Conservation (phyloP, 2,888 invertebrate genomes). For the Allacma fusca region DNA sequence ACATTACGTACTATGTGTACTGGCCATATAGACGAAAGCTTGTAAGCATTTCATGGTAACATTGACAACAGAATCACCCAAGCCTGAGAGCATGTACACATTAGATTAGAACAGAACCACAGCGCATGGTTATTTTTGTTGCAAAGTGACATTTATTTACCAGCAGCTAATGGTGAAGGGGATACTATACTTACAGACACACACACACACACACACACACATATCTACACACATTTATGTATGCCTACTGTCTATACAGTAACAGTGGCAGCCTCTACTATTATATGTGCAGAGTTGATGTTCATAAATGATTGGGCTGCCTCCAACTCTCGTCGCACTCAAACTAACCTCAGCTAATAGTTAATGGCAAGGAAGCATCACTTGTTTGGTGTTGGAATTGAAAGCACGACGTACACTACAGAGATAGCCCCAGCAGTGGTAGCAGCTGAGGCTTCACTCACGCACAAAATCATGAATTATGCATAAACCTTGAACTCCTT, state of each 20-base stretch:
- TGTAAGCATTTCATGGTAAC: no score
- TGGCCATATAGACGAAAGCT: no score
- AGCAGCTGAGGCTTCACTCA: conserved; percentile 26
- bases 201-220: background rate
- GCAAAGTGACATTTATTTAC: no score
- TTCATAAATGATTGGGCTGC: background rate
- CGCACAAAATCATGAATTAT: conserved; percentile 41
- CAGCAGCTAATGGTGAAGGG: no score
- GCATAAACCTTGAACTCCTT: conserved; percentile 43
- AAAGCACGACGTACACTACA: background rate
- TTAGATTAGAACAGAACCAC: no score
- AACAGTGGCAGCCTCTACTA: background rate
- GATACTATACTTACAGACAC: no score
- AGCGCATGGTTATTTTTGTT: no score
- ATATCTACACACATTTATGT: background rate
- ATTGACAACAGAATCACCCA: no score
- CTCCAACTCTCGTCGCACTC: conserved; percentile 4
- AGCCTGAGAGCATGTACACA: no score
- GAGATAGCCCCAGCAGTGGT: background rate
- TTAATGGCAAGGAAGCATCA: conserved; percentile 27
- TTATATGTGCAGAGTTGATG: background rate
- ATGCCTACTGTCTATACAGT: no score
- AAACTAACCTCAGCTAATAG: conserved; percentile 36
- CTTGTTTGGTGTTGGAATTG: background rate
- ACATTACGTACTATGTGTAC: no score